These are phyloP conservation scores for Diacarnus erythraeanus DNA, from an alignment of 37 sponge, comb jelly and placozoan species.

Conservation along the genomic window DNA sequence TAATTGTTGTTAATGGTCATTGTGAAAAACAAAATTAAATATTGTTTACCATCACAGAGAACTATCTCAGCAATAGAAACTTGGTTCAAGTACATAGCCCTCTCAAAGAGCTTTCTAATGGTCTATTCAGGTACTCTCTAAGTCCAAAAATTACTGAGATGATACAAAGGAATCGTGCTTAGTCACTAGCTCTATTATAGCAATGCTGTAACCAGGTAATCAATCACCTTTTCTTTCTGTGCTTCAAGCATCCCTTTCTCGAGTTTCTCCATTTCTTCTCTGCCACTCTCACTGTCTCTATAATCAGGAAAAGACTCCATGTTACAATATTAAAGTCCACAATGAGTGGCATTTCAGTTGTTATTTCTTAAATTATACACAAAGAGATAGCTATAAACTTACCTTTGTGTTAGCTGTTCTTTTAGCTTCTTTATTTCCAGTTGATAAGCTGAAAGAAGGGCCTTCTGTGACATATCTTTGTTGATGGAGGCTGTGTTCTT, in stretches of 20 bases:
- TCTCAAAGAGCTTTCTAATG: no score
- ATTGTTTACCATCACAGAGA: no score
- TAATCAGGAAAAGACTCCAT: neutral
- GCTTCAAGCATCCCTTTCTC: conserved; percentile 42
- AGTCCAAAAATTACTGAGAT: no score
- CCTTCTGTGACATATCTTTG: conserved; percentile 86
- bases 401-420: conserved; percentile 40
- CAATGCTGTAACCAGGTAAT: no score
- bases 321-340: no score
- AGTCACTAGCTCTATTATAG: no score
- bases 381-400: neutral
- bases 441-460: conserved; percentile 82
- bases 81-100: no score
- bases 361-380: neutral
- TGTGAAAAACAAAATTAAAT: no score
- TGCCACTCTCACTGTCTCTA: conserved; percentile 16
- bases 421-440: conserved; percentile 75
- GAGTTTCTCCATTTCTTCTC: conserved; percentile 28
- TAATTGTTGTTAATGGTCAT: no score
- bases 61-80: no score
- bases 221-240: conserved; percentile 41
- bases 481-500: conserved; percentile 85
- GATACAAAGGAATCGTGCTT: no score
- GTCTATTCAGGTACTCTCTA: no score
- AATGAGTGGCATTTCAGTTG: neutral